Base-by-base conservation (phyloP, 1,140 invertebrate species). In the Colletes latitarsis region DNA sequence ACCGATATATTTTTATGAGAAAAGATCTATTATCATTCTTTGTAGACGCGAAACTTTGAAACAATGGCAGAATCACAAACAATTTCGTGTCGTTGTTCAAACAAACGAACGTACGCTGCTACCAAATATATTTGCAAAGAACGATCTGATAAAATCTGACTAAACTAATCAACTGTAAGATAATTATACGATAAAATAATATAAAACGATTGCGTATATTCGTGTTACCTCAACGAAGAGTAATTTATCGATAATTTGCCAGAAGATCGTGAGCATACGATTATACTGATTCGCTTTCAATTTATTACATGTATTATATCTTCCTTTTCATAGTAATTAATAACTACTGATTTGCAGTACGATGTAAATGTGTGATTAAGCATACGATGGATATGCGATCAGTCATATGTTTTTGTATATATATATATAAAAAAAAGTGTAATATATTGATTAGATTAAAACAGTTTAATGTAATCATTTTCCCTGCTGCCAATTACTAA, bases 1-100 rank as follows among this genome's bases (percentile, higher is more conserved):
- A 73, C 30, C 76, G 39, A 84, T 81, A 85, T 85, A 85, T 84
- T 85, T 85, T 85, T 85, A 85, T 85, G 78, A 67, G 78, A 67
- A 64, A 8, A 68, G 81, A 60, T 49, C 17, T 79, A 77, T 81
- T 64, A 69, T 68, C 39, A 46, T 73, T 72, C 71, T 68, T 72
- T 62, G 78, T 74, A 82, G 57, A 55, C 79, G 66, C 58, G 62
- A 58, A 52, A 73, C 62, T 43, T 43, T 30, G 19, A 14, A 30
- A 64, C 21, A 41, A 46, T 46, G 30, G 46, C 19, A 17, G 6
- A 53, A 53, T 43, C 17, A 21, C n/a, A 17, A 72, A 49, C 17
- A 53, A 30, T 53, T 53, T 53, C 49, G 15, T 1, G 12, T 62
- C 12, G 6, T 58, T 19, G 55, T 55, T 15, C 17, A n/a, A 15